These are phyloP conservation scores for Aix galericulata DNA, from an alignment of 2,113 vertebrate genomes.

Conservation along the genomic window DNA sequence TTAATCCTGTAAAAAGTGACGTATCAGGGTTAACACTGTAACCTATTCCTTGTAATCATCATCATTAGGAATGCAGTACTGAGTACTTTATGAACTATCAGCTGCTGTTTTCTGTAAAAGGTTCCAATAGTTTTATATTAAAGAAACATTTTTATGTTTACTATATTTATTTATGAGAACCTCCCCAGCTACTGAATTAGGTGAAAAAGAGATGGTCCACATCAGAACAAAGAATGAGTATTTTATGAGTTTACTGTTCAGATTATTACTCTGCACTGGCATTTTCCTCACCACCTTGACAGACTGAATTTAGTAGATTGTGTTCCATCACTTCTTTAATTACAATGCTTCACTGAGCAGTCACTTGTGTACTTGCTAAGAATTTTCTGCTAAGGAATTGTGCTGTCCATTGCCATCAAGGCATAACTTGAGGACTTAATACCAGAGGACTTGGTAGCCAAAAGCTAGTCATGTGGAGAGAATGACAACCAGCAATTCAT, in stretches of 20 bases:
- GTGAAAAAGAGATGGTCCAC: neutral
- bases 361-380: slow-evolving; percentile 18
- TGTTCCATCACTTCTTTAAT: slow-evolving; percentile 47
- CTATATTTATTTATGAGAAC: neutral
- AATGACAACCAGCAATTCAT: neutral
- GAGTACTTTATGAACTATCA: neutral
- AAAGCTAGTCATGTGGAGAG: neutral
- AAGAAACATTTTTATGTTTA: slow-evolving; percentile 1
- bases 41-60: neutral
- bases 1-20: fast-evolving
- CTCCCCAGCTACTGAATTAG: neutral
- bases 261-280: neutral
- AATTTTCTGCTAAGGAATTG: slow-evolving; percentile 50
- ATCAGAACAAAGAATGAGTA: slow-evolving; percentile 21
- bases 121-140: neutral
- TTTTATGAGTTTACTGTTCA: slow-evolving; percentile 28
- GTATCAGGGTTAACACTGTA: neutral
- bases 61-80: neutral
- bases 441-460: slow-evolving; percentile 18
- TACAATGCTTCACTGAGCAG: slow-evolving; percentile 39
- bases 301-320: neutral
- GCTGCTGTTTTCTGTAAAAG: neutral
- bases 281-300: slow-evolving; percentile 24
- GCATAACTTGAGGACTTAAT: slow-evolving; percentile 51
- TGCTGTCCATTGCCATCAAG: slow-evolving; percentile 48